These are phyloP conservation scores for Sciurus vulgaris DNA, from an alignment of 2,797 vertebrate genomes.

Conservation along the genomic window DNA sequence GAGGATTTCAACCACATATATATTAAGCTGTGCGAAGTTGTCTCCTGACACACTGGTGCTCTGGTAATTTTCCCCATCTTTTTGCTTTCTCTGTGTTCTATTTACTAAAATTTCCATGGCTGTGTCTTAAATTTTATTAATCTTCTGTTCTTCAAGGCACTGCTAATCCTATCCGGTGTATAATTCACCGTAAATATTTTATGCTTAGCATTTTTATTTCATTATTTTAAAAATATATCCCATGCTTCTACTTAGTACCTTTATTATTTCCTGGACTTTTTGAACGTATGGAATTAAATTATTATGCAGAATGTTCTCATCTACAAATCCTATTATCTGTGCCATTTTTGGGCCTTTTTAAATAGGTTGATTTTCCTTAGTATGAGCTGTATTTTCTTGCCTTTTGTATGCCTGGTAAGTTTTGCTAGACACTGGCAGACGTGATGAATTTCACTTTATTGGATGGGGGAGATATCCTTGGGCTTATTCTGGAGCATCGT, in stretches of 20 bases:
- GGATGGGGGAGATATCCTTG: too few species aligned
- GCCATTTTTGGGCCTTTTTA: background rate
- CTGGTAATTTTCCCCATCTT: fast-evolving
- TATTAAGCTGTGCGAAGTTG: fast-evolving
- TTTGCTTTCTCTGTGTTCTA: background rate
- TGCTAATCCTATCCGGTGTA: fast-evolving
- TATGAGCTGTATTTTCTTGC: background rate
- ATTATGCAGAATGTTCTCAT: background rate
- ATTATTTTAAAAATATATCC: background rate
- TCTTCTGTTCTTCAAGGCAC: background rate
- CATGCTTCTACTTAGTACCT: background rate
- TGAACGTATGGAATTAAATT: too few species aligned
- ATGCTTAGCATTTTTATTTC: background rate
- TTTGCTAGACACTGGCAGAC: background rate
- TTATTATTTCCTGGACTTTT: too few species aligned
- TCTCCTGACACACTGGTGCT: too few species aligned
- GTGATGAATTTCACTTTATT: too few species aligned
- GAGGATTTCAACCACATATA: fast-evolving
- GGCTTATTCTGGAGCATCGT: background rate
- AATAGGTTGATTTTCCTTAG: background rate
- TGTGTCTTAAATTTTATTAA: background rate
- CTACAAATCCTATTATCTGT: background rate
- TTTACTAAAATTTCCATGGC: background rate
- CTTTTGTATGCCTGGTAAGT: background rate
- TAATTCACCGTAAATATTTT: background rate